Conservation (phyloP, 2,113 vertebrate species). For the Hyaena hyaena region DNA sequence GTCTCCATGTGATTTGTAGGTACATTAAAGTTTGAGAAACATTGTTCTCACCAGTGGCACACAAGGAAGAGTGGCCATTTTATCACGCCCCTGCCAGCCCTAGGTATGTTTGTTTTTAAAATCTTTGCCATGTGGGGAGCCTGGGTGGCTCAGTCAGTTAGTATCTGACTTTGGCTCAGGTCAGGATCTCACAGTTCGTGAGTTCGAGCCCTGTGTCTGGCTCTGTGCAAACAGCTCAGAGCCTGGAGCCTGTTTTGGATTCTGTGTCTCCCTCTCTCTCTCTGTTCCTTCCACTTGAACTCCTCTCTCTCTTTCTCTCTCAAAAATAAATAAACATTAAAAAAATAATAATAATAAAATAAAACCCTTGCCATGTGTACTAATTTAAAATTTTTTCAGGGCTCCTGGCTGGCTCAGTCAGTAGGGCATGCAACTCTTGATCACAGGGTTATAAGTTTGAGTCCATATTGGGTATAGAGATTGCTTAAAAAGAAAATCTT, state of each 20-base stretch:
- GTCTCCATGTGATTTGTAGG: not conserved
- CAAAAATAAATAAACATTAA: too few species aligned
- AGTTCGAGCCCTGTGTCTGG: too few species aligned
- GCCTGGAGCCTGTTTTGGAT: too few species aligned
- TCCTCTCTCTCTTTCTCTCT: too few species aligned
- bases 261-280: too few species aligned
- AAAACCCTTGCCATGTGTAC: too few species aligned
- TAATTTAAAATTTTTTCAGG: too few species aligned
- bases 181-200: too few species aligned
- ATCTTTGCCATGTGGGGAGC: not conserved
- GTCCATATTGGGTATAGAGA: not conserved
- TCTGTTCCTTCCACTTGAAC: too few species aligned
- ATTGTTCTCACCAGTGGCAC: not conserved
- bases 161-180: too few species aligned
- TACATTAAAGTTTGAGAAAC: not conserved
- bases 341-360: too few species aligned
- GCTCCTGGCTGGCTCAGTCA: not conserved
- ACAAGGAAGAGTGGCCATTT: not conserved
- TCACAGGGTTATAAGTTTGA: not conserved
- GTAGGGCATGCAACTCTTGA: not conserved
- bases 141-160: not conserved
- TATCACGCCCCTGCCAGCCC: not conserved
- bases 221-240: too few species aligned
- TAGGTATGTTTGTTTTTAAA: not conserved
- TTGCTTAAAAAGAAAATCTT: not conserved